Evolutionary conservation across 2,797 vertebrate species (phyloP).

Genomic region (Syngnathus acus): DNA sequence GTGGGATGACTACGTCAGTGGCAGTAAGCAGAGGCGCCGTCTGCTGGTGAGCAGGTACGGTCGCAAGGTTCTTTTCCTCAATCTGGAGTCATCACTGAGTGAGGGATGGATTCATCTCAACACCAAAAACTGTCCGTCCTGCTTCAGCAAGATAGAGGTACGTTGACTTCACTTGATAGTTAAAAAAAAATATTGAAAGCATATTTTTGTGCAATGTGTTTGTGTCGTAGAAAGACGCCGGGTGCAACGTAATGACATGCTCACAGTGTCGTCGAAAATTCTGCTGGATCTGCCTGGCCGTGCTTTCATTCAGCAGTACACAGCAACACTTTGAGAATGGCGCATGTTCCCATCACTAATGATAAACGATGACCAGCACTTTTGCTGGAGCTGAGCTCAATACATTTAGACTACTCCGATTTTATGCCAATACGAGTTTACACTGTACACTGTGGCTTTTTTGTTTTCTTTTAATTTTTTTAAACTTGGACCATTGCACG

Average conservation of each 20-base stretch:
- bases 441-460: too few relatives aligned
- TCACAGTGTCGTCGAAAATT: slow-evolving; percentile 63
- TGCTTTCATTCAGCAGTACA: fast-evolving
- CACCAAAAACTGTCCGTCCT: slow-evolving; percentile 76
- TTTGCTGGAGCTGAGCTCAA: neutral
- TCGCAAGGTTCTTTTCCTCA: slow-evolving; percentile 46
- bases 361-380: neutral
- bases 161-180: neutral
- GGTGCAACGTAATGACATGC: slow-evolving; percentile 79
- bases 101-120: slow-evolving; percentile 70
- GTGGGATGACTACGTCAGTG: slow-evolving; percentile 67
- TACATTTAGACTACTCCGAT: too few relatives aligned
- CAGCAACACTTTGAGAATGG: neutral
- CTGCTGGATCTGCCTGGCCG: slow-evolving; percentile 71
- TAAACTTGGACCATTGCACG: too few relatives aligned
- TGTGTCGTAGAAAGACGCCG: slow-evolving; percentile 70
- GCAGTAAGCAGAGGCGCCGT: slow-evolving; percentile 57
- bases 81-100: slow-evolving; percentile 59
- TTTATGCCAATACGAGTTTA: too few relatives aligned
- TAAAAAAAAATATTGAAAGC: too few relatives aligned
- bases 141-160: slow-evolving; percentile 76
- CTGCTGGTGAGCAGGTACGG: slow-evolving; percentile 75
- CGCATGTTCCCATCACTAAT: fast-evolving
- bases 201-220: slow-evolving; percentile 8
- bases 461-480: too few relatives aligned